A percentile compares a stretch with the other conserved stretches of the same genome.
These are phyloP conservation scores for Nibea coibor DNA, from an alignment of 2,113 vertebrate species.

Conservation along the genomic window DNA sequence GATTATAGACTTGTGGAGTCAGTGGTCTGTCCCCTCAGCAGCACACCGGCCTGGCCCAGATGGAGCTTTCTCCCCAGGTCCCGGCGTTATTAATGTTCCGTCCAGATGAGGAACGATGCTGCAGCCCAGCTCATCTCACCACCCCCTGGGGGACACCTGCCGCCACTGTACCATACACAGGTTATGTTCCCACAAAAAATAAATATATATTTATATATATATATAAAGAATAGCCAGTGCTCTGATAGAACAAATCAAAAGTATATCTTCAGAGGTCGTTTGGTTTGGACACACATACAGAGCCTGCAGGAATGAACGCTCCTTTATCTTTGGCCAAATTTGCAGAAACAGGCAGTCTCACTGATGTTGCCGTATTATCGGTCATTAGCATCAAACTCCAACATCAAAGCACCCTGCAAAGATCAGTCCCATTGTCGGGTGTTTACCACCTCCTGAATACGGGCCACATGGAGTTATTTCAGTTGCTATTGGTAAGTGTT, in stretches of 20 bases:
- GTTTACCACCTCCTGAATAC: slow-evolving; percentile 47
- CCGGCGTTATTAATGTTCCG: slow-evolving; percentile 90
- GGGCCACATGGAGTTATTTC: slow-evolving; percentile 45
- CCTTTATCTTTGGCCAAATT: slow-evolving; percentile 58
- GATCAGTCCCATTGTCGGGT: slow-evolving; percentile 50
- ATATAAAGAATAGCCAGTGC: slow-evolving; percentile 26
- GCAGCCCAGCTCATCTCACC: slow-evolving; percentile 84
- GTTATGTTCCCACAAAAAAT: slow-evolving; percentile 54
- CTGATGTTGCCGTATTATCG: slow-evolving; percentile 41
- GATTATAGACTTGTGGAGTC: slow-evolving; percentile 86
- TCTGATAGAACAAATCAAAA: slow-evolving; percentile 52
- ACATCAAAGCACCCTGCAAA: slow-evolving; percentile 60
- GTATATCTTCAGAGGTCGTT: slow-evolving; percentile 58
- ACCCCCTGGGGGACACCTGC: slow-evolving; percentile 85
- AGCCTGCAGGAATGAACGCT: slow-evolving; percentile 33
- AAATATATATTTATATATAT: neutral
- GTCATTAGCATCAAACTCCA: slow-evolving; percentile 71
- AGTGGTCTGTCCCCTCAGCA: slow-evolving; percentile 83
- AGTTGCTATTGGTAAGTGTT: slow-evolving; percentile 66
- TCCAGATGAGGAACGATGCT: slow-evolving; percentile 89
- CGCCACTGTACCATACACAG: slow-evolving; percentile 66
- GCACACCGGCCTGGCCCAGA: slow-evolving; percentile 84
- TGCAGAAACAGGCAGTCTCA: slow-evolving; percentile 43
- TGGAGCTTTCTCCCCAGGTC: slow-evolving; percentile 87
- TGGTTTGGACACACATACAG: slow-evolving; percentile 51